phyloP scores from a whole-genome alignment of 2,888 invertebrate species.

The Cheilosia grossa region DNA sequence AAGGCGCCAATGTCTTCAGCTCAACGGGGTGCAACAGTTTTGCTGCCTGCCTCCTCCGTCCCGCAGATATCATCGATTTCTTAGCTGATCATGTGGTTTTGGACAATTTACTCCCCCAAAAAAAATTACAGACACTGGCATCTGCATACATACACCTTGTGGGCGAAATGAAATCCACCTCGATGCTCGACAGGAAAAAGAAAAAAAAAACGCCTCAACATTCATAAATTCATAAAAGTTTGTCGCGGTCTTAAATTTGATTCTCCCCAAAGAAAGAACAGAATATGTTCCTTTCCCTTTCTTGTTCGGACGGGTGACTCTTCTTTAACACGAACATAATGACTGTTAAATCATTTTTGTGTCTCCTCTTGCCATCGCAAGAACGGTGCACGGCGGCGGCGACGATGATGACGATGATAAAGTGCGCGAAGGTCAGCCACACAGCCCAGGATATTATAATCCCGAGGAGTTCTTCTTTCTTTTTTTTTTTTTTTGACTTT shows the following conservation, averaged over 20 bases:
- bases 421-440: conserved; percentile 53
- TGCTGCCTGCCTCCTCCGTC: conserved; percentile 40
- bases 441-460: conserved; percentile 15
- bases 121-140: conserved; percentile 10
- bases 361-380: conserved; percentile 36
- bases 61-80: conserved; percentile 47
- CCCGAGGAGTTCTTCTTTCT: conserved; percentile 21
- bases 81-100: conserved; percentile 65
- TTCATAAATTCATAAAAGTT: conserved; percentile 71
- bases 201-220: conserved; percentile 10
- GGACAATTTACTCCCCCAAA: conserved; percentile 68
- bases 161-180: conserved; percentile 63
- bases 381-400: background rate
- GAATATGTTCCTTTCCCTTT: conserved; percentile 7
- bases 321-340: conserved; percentile 74
- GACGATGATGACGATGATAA: conserved; percentile 45
- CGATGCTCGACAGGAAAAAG: background rate
- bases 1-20: conserved; percentile 74
- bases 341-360: conserved; percentile 75
- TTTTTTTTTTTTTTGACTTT: background rate
- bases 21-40: conserved; percentile 65
- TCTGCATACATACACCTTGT: conserved; percentile 51
- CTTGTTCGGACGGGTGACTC: conserved; percentile 50
- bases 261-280: conserved; percentile 13
- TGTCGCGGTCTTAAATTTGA: conserved; percentile 69